Evolutionary conservation across 2,888 invertebrate genomes (phyloP).

Genomic region (Tillus elongatus): DNA sequence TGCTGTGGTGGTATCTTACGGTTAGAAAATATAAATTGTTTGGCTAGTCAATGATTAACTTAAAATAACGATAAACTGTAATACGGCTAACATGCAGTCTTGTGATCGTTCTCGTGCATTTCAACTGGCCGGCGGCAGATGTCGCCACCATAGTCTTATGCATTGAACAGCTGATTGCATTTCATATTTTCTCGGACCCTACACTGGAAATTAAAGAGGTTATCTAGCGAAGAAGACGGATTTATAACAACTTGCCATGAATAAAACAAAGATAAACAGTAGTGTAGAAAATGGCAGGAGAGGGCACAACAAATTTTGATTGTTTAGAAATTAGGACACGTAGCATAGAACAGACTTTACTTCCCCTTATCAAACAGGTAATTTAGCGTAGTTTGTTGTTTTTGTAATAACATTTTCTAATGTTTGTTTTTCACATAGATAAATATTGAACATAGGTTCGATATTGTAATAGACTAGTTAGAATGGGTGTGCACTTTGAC

Average conservation of each 20-base stretch:
- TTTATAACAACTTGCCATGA: conserved; percentile 16
- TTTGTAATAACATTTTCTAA: too few relatives aligned
- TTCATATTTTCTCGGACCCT: conserved; percentile 17
- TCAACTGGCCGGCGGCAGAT: too few relatives aligned
- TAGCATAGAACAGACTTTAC: conserved; percentile 88
- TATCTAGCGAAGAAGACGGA: conserved; percentile 24
- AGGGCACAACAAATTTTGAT: conserved; percentile 49
- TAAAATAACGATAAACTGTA: too few relatives aligned
- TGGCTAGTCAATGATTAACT: too few relatives aligned
- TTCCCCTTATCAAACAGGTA: conserved; percentile 93
- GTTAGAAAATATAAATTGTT: too few relatives aligned
- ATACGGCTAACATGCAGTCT: too few relatives aligned
- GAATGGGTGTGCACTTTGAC: conserved; percentile 31
- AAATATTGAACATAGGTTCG: too few relatives aligned
- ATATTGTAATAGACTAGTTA: too few relatives aligned
- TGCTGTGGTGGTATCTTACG: too few relatives aligned
- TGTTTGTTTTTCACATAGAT: background rate
- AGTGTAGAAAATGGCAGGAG: conserved; percentile 49
- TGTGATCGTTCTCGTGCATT: too few relatives aligned
- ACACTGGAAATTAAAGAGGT: conserved; percentile 20
- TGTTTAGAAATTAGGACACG: conserved; percentile 81
- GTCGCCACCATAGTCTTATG: too few relatives aligned
- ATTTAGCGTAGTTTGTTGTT: conserved; percentile 21
- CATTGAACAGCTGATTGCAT: conserved; percentile 28
- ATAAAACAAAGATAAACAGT: conserved; percentile 28